Evolutionary conservation across 2,888 invertebrate genomes (phyloP).

Genomic region (Drosophila fulvimacula): DNA sequence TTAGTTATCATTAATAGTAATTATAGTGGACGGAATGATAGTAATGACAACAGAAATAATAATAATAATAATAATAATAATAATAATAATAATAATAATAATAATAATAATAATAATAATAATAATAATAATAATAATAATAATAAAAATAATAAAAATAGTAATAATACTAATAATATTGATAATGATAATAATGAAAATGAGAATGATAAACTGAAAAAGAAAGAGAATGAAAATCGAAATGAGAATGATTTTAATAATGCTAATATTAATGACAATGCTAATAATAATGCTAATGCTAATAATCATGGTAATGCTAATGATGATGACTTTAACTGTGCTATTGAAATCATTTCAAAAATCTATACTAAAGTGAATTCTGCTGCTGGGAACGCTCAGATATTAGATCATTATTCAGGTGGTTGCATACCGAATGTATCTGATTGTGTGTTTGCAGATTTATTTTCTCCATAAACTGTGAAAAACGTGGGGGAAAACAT

Average conservation of each 20-base stretch:
- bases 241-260: neutral
- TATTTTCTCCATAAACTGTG: slow-evolving; percentile 39
- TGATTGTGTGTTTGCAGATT: slow-evolving; percentile 11
- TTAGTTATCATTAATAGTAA: too few relatives aligned
- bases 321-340: neutral
- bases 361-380: neutral
- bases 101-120: neutral
- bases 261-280: neutral
- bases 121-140: neutral
- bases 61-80: neutral
- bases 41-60: neutral
- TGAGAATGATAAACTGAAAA: too few relatives aligned
- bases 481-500: slow-evolving; percentile 21
- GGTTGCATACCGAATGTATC: neutral
- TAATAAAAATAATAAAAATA: neutral
- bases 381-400: slow-evolving; percentile 3
- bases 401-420: slow-evolving; percentile 5
- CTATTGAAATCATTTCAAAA: neutral
- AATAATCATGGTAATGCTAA: neutral
- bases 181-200: neutral
- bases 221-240: too few relatives aligned
- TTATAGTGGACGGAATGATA: too few relatives aligned
- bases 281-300: neutral
- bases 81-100: neutral
- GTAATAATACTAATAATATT: neutral